Evolutionary conservation across 2,797 vertebrate species (phyloP).

Genomic region (Oophaga sylvatica): DNA sequence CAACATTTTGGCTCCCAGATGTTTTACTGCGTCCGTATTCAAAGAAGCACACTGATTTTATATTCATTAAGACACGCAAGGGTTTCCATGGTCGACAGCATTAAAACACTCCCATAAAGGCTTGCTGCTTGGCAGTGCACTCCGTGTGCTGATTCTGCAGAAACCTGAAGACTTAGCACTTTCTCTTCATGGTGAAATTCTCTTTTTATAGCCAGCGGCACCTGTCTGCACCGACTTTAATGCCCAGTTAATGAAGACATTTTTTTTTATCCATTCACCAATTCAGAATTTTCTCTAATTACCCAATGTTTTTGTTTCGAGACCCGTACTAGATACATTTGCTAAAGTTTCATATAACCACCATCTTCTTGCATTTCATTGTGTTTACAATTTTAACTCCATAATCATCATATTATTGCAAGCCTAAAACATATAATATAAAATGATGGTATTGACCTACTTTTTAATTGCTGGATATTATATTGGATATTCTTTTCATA

Average conservation of each 20-base stretch:
- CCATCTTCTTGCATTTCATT: slow-evolving; percentile 20
- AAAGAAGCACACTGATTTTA: slow-evolving; percentile 62
- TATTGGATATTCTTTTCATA: background rate
- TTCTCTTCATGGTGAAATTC: slow-evolving; percentile 61
- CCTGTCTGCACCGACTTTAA: slow-evolving; percentile 59
- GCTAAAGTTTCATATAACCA: background rate
- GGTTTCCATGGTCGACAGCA: slow-evolving; percentile 58
- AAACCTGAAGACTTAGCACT: slow-evolving; percentile 61
- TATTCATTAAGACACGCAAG: slow-evolving; percentile 62
- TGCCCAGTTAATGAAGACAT: slow-evolving; percentile 58
- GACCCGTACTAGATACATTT: slow-evolving; percentile 11
- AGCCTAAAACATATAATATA: background rate
- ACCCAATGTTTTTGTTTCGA: slow-evolving; percentile 21
- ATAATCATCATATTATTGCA: background rate
- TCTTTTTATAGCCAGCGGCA: slow-evolving; percentile 59
- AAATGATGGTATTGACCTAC: background rate
- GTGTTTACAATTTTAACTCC: background rate
- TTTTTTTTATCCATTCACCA: slow-evolving; percentile 22
- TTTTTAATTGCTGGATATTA: background rate
- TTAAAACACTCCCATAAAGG: slow-evolving; percentile 55
- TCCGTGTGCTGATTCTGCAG: slow-evolving; percentile 57
- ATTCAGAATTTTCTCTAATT: slow-evolving; percentile 44
- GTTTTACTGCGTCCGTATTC: slow-evolving; percentile 61
- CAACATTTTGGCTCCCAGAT: slow-evolving; percentile 62
- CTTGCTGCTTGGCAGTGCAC: slow-evolving; percentile 56